Evolutionary conservation across 2,888 invertebrate species (phyloP).

Genomic region (Ellobium chinense): DNA sequence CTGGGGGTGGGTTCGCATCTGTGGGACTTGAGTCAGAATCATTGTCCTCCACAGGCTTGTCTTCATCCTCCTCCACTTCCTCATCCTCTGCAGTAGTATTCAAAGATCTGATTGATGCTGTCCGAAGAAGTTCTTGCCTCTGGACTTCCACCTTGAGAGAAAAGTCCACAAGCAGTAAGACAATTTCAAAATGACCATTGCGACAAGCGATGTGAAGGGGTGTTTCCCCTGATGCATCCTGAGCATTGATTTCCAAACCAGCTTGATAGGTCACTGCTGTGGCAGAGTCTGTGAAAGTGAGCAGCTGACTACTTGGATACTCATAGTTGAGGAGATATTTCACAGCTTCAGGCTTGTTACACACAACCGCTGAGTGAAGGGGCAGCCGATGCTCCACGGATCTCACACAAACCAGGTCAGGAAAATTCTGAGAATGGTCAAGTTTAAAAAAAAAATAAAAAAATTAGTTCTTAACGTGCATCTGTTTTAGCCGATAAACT

Average conservation of each 20-base stretch:
- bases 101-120: background rate
- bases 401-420: conserved; percentile 89
- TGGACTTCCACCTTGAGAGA: conserved; percentile 44
- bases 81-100: background rate
- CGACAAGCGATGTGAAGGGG: conserved; percentile 91
- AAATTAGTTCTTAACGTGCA: too few species aligned
- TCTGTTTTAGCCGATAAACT: too few species aligned
- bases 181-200: conserved; percentile 67
- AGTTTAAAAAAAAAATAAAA: background rate
- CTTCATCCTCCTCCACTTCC: background rate
- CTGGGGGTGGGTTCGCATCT: background rate
- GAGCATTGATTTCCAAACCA: conserved; percentile 94
- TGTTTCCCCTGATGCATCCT: conserved; percentile 87
- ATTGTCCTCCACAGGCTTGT: background rate
- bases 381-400: conserved; percentile 96
- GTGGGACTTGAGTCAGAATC: background rate
- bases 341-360: conserved; percentile 89
- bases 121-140: background rate
- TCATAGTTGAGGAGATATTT: conserved; percentile 87
- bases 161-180: conserved; percentile 59
- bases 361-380: conserved; percentile 94
- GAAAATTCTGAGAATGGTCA: conserved; percentile 84
- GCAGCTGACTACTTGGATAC: conserved; percentile 80
- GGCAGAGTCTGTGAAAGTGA: conserved; percentile 7
- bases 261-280: conserved; percentile 83